phyloP scores from a whole-genome alignment of 2,797 vertebrate species.

The Gymnothorax reevesii region DNA sequence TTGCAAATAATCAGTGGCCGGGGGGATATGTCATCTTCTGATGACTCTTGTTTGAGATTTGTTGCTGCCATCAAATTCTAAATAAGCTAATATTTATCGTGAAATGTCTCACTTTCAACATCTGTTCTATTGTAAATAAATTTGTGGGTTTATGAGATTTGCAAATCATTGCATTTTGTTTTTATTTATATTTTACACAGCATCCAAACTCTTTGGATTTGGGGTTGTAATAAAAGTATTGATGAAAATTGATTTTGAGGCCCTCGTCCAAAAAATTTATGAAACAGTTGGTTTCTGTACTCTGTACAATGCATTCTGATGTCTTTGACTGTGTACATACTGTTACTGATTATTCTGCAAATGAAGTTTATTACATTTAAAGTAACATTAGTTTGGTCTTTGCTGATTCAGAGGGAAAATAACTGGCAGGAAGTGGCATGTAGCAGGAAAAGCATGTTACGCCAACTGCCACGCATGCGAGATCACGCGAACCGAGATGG shows the following conservation, averaged over 20 bases:
- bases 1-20: too few relatives aligned
- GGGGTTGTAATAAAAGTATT: background rate
- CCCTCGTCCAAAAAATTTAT: background rate
- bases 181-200: too few relatives aligned
- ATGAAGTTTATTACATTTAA: background rate
- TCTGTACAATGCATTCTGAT: background rate
- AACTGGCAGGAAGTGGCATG: background rate
- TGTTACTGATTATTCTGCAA: background rate
- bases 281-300: background rate
- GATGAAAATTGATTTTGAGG: background rate
- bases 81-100: too few relatives aligned
- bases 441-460: background rate
- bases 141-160: too few relatives aligned
- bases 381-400: background rate
- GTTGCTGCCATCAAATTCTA: too few relatives aligned
- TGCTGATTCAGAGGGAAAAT: background rate
- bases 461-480: constrained; percentile 50
- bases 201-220: too few relatives aligned
- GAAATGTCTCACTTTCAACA: too few relatives aligned
- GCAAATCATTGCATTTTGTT: too few relatives aligned
- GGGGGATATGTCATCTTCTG: too few relatives aligned
- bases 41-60: too few relatives aligned
- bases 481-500: constrained; percentile 35
- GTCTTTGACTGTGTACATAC: background rate
- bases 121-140: too few relatives aligned